Percentiles rank a stretch among this genome's conserved stretches.
phyloP scores from a whole-genome alignment of 2,113 vertebrate genomes.

The Connochaetes taurinus region DNA sequence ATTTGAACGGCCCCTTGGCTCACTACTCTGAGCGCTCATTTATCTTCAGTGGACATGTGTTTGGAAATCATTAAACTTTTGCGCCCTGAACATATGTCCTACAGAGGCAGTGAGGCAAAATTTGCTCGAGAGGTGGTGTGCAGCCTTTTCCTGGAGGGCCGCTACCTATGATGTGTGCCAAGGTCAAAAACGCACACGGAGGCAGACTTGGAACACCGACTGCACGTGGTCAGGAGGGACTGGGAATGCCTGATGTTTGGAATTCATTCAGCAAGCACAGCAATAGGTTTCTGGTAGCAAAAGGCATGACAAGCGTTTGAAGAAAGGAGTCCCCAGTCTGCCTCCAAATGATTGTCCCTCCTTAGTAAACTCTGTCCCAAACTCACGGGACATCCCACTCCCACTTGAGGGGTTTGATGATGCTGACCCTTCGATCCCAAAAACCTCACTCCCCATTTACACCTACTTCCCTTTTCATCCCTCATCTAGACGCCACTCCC shows the following conservation, averaged over 20 bases:
- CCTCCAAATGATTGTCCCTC: not conserved
- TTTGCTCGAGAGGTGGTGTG: accelerated
- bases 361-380: not conserved
- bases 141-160: not conserved
- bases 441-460: not conserved
- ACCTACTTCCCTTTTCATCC: not conserved
- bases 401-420: not conserved
- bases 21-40: not conserved
- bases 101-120: not conserved
- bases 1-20: not conserved
- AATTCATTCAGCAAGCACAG: not conserved
- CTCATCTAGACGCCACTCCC: not conserved
- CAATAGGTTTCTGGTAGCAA: not conserved
- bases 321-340: not conserved
- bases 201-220: not conserved
- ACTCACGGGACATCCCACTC: not conserved
- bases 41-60: not conserved
- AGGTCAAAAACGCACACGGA: not conserved
- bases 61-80: not conserved
- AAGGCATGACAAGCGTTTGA: not conserved
- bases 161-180: not conserved
- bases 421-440: not conserved
- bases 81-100: not conserved
- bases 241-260: accelerated
- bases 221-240: not conserved